Evolutionary conservation across 2,888 invertebrate species (phyloP), one percentile per base, ranked within the genome.

Genomic region (Steinernema hermaphroditum): DNA sequence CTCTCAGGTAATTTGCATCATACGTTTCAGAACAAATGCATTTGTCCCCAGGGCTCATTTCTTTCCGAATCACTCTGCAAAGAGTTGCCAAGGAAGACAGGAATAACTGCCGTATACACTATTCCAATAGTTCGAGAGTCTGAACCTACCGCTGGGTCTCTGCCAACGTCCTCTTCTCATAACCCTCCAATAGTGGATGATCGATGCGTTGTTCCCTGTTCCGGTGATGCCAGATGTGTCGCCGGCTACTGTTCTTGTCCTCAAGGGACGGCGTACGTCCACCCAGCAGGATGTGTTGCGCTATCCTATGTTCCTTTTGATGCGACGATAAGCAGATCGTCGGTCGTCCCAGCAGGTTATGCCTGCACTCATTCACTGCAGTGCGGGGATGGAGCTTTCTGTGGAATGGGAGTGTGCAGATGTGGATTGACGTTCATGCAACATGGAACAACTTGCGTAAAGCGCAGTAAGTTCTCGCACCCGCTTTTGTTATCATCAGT

Each of bases 351-450:
- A 14, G 29, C 32, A 6, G 32, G 62, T 14, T 4, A 34, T 29
- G 9, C 32, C 1, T 62, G 62, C 32, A 27, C 14, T 34, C 62
- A 27, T 4, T 29, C 32, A 8, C 1, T 32, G 16, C 14, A 62
- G 16, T 62, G 62, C 19, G 32, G 32, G 12, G 2, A 1, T 6
- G 29, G 32, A 6, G 62, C 62, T 1, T 62, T 27, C 34, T 62
- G 62, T 62, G 32, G 19, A 2, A 27, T 16, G 19, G 62, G 62
- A 24, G 62, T 62, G 29, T 62, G 62, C 32, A 62, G 29, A 32
- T 62, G 62, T 16, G n/a, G 32, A 27, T 27, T 27, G 27, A 16
- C 62, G 8, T 62, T n/a, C 27, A 16, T 27, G 32, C 62, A 32
- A 27, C 16, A 27, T 27, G 62, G 62, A 27, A 16, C 29, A n/a